Base-by-base conservation (phyloP, 2,888 invertebrate species). In the Lysandra coridon region DNA sequence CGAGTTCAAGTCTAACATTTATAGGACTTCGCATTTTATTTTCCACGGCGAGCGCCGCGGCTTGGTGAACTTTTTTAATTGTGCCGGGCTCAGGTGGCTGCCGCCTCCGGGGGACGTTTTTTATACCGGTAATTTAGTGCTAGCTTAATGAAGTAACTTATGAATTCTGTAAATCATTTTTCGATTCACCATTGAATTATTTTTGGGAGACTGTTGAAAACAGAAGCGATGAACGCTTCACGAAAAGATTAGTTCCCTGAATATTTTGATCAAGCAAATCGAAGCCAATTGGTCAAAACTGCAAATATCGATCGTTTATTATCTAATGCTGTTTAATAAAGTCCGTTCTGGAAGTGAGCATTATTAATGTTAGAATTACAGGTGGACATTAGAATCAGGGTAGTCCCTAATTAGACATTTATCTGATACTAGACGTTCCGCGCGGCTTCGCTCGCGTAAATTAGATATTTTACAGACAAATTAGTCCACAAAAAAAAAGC, bases 31-130 rank as follows among this genome's bases (percentile, higher is more conserved):
- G 75, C 75, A 62, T 78, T 74, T 73, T 78, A 73, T 79, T 80
- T 78, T 33, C 57, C 23, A 37, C 33, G 75, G 78, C 79, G 17
- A 33, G 37, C 60, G 69, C 76, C 78, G 62, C 76, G 73, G 77
- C 49, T 62, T 37, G 57, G 60, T 75, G 78, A 81, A 81, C 81
- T 81, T 81, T 81, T 76, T 81, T 81, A 81, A 81, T 81, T 81
- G 81, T 81, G 78, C 77, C 62, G 79, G 53, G 30, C 78, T 81
- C 78, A 80, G 80, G 80, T 78, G 37, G 74, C 23, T 79, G 14
- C 69, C 5, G 69, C 33, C 33, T 69, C 12, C 60, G 76, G 78
- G 78, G 78, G 79, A 64, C 49, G 74, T 79, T 80, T 81, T 79
- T 60, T 33, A 62, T 78, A 64, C 44, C 33, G 44, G 44, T 64